A percentile compares a stretch with the other conserved stretches of the same genome.
Evolutionary conservation across 2,113 vertebrate species (phyloP).

Genomic region (Psephotus haematonotus): DNA sequence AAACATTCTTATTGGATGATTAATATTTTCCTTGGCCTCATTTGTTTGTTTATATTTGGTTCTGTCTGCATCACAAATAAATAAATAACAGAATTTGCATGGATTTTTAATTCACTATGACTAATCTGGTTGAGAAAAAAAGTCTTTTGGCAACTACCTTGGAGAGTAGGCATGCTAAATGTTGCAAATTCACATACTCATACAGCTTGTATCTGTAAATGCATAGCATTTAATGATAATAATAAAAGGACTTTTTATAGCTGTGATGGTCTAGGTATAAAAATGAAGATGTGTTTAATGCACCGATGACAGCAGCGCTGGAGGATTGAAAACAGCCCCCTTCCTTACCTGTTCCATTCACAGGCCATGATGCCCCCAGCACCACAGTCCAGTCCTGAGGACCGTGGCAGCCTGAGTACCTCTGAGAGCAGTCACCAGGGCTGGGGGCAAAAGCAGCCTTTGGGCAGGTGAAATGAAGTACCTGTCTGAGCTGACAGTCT

Average conservation of each 20-base stretch:
- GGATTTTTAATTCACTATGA: neutral
- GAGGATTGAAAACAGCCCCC: neutral
- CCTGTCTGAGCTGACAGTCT: neutral
- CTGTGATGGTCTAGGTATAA: neutral
- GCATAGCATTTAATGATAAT: neutral
- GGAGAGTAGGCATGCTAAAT: neutral
- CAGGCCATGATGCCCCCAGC: rapidly evolving
- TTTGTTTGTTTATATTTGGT: neutral
- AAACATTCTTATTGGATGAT: neutral
- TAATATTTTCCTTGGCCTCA: neutral
- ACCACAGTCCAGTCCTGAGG: rapidly evolving
- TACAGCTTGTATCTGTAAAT: neutral
- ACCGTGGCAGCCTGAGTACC: rapidly evolving
- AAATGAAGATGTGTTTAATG: neutral
- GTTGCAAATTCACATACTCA: neutral
- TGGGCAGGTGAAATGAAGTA: rapidly evolving
- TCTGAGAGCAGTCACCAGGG: rapidly evolving
- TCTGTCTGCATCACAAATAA: neutral
- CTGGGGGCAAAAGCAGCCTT: neutral
- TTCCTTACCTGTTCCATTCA: rapidly evolving
- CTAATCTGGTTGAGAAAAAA: neutral
- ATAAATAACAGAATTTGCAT: neutral
- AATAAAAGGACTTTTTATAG: neutral
- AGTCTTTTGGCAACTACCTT: neutral
- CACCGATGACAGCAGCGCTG: rapidly evolving